Percentiles rank a stretch among this genome's conserved stretches.
phyloP scores from a whole-genome alignment of 2,888 invertebrate genomes.

The Toxonevra muliebris region DNA sequence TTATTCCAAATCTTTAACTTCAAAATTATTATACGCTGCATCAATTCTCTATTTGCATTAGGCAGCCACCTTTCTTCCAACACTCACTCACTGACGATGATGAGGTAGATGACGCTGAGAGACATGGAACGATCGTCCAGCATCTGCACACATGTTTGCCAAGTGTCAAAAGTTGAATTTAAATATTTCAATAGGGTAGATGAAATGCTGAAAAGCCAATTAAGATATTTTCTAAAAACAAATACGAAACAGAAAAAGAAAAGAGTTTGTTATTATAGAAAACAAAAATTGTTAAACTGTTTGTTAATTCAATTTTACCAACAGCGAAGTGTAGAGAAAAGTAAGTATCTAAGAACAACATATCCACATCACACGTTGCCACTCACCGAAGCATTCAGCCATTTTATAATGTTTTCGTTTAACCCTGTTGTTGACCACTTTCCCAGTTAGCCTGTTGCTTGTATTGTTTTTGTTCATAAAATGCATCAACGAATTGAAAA shows the following conservation, averaged over 20 bases:
- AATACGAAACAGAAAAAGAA: too few species aligned
- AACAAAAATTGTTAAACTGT: too few species aligned
- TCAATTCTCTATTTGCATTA: slow-evolving; percentile 13
- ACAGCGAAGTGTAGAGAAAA: too few species aligned
- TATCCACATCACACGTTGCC: too few species aligned
- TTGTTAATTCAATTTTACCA: too few species aligned
- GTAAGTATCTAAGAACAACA: too few species aligned
- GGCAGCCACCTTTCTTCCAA: not conserved
- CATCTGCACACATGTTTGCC: not conserved
- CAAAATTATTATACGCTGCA: slow-evolving; percentile 10
- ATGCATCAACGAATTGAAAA: slow-evolving; percentile 59
- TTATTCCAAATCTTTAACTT: not conserved
- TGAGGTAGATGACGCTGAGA: too few species aligned
- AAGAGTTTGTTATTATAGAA: too few species aligned
- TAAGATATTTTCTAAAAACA: too few species aligned
- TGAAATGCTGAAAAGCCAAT: too few species aligned
- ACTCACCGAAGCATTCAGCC: not conserved
- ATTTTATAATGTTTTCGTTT: slow-evolving; percentile 8
- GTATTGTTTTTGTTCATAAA: slow-evolving; percentile 48
- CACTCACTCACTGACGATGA: too few species aligned
- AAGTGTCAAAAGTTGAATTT: slow-evolving; percentile 8
- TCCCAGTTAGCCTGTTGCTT: slow-evolving; percentile 4
- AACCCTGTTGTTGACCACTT: not conserved
- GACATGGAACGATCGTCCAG: not conserved
- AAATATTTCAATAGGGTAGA: too few species aligned